Percentiles rank a stretch among this genome's conserved stretches.
Conservation (phyloP, 2,797 vertebrate species). For the Channa striata region DNA sequence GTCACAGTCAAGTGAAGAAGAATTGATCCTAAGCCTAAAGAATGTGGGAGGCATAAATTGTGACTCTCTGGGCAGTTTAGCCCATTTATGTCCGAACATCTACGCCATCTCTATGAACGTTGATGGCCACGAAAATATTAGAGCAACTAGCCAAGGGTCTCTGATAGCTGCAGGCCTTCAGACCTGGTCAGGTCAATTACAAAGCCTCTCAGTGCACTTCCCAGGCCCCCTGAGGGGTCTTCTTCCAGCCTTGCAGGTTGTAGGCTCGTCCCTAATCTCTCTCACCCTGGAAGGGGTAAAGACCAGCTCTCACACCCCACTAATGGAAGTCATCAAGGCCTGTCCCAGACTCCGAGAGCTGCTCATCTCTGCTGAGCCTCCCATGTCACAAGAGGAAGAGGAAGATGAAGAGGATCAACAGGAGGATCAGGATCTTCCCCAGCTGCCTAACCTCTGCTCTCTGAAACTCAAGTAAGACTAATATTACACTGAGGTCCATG, state of each 20-base stretch:
- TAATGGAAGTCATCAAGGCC: constrained; percentile 75
- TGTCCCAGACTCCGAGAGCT: constrained; percentile 83
- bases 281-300: constrained; percentile 86
- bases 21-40: constrained; percentile 63
- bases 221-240: constrained; percentile 70
- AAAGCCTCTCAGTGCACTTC: constrained; percentile 76
- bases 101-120: constrained; percentile 68
- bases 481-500: background rate
- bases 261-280: constrained; percentile 73
- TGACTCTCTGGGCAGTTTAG: constrained; percentile 66
- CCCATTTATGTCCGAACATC: constrained; percentile 74
- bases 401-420: constrained; percentile 5
- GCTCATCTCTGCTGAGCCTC: constrained; percentile 70
- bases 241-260: constrained; percentile 57
- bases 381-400: constrained; percentile 12
- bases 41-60: constrained; percentile 77
- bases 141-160: background rate
- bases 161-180: constrained; percentile 48
- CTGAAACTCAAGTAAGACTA: constrained; percentile 79
- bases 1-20: constrained; percentile 21
- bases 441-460: constrained; percentile 72
- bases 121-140: constrained; percentile 18
- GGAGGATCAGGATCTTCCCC: constrained; percentile 50
- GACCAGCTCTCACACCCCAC: constrained; percentile 58
- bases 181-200: constrained; percentile 78